Percentiles rank a stretch among this genome's conserved stretches.
Evolutionary conservation across 2,113 vertebrate genomes (phyloP).

Genomic region (Brienomyrus brachyistius): DNA sequence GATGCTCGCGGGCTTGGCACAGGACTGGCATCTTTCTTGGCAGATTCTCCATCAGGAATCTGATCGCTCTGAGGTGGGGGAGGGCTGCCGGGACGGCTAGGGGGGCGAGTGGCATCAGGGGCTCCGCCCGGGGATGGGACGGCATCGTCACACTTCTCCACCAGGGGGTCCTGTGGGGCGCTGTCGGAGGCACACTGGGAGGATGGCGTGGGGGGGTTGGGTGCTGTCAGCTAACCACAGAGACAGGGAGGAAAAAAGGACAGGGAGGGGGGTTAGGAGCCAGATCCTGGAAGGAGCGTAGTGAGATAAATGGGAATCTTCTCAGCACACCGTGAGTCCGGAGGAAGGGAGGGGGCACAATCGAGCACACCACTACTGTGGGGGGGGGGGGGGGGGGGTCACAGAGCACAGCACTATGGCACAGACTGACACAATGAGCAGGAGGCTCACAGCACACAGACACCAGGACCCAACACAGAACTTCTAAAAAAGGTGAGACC

Average conservation of each 20-base stretch:
- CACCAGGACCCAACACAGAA: background rate
- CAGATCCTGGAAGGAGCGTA: no score
- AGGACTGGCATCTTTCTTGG: conserved; percentile 48
- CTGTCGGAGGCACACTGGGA: conserved; percentile 68
- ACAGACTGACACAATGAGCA: background rate
- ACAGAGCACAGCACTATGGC: background rate
- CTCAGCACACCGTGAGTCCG: background rate
- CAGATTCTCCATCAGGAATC: conserved; percentile 39
- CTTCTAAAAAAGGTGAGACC: background rate
- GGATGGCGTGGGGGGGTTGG: conserved; percentile 66
- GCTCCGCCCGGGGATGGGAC: conserved; percentile 49
- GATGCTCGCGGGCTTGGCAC: conserved; percentile 57
- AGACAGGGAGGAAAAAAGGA: conserved; percentile 16
- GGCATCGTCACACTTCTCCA: conserved; percentile 55
- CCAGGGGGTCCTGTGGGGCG: conserved; percentile 59
- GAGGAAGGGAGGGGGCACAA: background rate
- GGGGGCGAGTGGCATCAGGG: conserved; percentile 49
- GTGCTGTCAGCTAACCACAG: conserved; percentile 61
- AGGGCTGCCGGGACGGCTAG: conserved; percentile 32
- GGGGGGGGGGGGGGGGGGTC: background rate
- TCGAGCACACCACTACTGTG: background rate
- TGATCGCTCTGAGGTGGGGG: conserved; percentile 7
- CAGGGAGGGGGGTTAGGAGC: background rate
- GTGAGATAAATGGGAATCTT: background rate
- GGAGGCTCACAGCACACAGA: background rate